Base-by-base conservation (phyloP, 2,797 vertebrate species). In the Paratrypauchen microcephalus region DNA sequence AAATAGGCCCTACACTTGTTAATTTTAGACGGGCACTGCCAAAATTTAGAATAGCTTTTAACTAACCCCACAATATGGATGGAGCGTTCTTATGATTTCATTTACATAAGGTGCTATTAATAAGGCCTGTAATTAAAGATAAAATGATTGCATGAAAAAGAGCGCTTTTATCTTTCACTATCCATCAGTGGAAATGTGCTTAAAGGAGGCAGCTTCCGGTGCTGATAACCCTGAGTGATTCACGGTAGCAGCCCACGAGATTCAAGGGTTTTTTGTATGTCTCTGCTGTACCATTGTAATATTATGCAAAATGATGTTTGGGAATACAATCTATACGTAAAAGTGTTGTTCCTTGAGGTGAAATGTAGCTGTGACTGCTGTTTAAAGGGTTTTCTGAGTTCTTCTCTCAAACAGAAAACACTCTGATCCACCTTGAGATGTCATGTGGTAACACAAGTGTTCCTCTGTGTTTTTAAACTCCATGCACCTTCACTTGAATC, bases 41-140 rank as follows among this genome's bases (percentile, higher is more conserved):
- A 73, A 83, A 15, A 89, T 87, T 86, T 86, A 91, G 85, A 88
- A 76, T 69, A 70, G 79, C 39, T 39, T 86, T 83, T 87, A 85
- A 87, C 88, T 82, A 85, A 83, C 54, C 66, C 66, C 64, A 64
- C 78, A 82, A 78, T 75, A 78, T 78, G 84, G 70, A 69, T 77
- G 79, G 6, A 2, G 67, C 71, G 75, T 73, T 86, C 85, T 82
- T 88, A 79, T 73, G 69, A 78, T 81, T 71, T 58, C 63, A 89
- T 92, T 87, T 89, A 73, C 90, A 90, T 88, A 90, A 86, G 82
- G 85, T 75, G 69, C 6, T 71, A 81, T 83, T 80, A 88, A 88
- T 90, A 88, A 90, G 83, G 71, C 72, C 75, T 82, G 67, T 92
- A 91, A 93, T 92, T 87, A 93, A 92, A 93, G 91, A 92, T 92